phyloP scores from a whole-genome alignment of 2,888 invertebrate species.

The Drosophila monieri region DNA sequence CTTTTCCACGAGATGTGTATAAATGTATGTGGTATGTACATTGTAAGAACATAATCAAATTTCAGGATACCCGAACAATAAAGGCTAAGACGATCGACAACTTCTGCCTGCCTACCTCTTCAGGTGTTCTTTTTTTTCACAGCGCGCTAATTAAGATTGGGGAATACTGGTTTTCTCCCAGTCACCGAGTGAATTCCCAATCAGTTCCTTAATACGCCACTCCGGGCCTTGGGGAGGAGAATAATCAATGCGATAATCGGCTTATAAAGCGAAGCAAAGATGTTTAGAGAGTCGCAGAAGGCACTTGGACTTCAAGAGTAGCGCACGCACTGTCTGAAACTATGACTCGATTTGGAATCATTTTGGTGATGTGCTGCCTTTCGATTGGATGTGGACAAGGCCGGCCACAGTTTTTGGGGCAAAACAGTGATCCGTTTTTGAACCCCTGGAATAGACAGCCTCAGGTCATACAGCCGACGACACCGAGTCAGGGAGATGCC shows the following conservation, averaged over 20 bases:
- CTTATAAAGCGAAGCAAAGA: not conserved
- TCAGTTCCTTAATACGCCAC: constrained; percentile 8
- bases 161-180: constrained; percentile 16
- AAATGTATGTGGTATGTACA: constrained; percentile 28
- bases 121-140: constrained; percentile 1
- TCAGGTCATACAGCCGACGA: not conserved
- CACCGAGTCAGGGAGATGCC: not conserved
- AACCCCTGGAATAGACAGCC: not conserved
- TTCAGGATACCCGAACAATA: constrained; percentile 21
- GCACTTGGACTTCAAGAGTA: not conserved
- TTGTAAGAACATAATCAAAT: constrained; percentile 10
- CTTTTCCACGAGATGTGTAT: constrained; percentile 3
- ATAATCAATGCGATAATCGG: constrained; percentile 11
- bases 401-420: constrained; percentile 2
- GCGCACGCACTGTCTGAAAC: not conserved
- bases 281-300: not conserved
- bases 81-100: constrained; percentile 10
- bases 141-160: not conserved
- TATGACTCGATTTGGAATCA: not conserved
- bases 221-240: not conserved
- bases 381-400: not conserved
- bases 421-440: not conserved
- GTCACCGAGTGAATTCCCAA: constrained; percentile 3
- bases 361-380: not conserved
- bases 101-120: not conserved